Percentiles rank a stretch among this genome's conserved stretches.
Evolutionary conservation across 2,888 invertebrate genomes (phyloP).

Genomic region (Acrocyrtus sp.): DNA sequence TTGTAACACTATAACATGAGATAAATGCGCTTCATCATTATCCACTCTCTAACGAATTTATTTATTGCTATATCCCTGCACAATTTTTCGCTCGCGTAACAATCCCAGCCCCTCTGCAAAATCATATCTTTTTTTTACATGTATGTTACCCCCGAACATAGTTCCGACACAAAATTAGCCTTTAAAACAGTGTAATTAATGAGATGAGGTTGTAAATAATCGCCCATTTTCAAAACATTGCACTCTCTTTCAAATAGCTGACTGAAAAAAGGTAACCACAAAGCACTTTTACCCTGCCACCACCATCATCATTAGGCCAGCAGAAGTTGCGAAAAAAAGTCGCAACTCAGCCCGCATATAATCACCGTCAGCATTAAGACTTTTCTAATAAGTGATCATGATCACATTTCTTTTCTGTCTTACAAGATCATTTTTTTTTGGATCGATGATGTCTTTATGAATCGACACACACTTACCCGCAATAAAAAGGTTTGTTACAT

Average conservation of each 20-base stretch:
- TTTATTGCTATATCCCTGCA: no score
- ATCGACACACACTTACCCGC: neutral
- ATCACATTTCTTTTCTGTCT: neutral
- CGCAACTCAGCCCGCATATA: no score
- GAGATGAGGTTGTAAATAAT: conserved; percentile 29
- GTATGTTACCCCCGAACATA: neutral
- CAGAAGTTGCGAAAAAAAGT: no score
- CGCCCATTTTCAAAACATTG: conserved; percentile 21
- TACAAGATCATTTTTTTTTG: neutral
- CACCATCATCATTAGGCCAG: no score
- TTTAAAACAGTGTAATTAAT: conserved; percentile 33
- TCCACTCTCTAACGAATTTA: no score
- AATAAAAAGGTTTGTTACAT: neutral
- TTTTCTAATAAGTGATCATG: neutral
- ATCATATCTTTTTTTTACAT: neutral
- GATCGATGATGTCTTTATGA: conserved; percentile 20
- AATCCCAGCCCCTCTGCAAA: conserved; percentile 7
- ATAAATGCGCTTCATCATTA: no score
- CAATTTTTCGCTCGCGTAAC: conserved; percentile 7
- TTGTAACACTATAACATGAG: no score
- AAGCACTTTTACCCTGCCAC: no score
- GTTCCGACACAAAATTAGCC: conserved; percentile 24
- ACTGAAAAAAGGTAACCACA: no score
- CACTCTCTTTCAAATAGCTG: no score
- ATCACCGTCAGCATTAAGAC: no score